Evolutionary conservation across 2,888 invertebrate species (phyloP), one percentile per base, ranked within the genome.

Genomic region (Clostera curtula): DNA sequence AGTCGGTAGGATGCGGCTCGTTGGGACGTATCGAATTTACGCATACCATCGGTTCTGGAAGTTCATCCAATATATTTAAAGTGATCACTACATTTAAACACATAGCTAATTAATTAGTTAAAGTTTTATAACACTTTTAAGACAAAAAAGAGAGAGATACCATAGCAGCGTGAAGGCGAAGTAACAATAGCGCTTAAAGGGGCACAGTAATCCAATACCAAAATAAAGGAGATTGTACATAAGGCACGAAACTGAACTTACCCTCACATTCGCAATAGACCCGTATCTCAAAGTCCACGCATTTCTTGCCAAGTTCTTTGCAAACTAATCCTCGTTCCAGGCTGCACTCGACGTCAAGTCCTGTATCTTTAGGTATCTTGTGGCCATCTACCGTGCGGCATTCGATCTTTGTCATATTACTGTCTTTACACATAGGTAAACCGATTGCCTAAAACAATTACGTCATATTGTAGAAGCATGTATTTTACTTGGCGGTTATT

Each of bases 261-360:
- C 68, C 64, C 30, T 51, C 61, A 29, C 83, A 83, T 26, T 75
- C 53, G 56, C 95, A 95, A 19, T 87, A 82, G 1, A 94, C 90
- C 14, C 92, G 85, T 24, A 95, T 89, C 72, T 96, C 95, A 57
- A 95, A 95, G 76, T 96, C 95, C 1, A 89, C 86, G 48, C 96
- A 96, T 1, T 68, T 51, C 3, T 47, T 47, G 4, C 51, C 52
- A 6, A 62, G 54, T 28, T 87, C 87, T 20, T 67, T 72, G 56
- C 95, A 95, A 3, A 88, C 67, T 0, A 95, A 75, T 0, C 95
- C 95, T 7, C 84, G 80, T 43, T 91, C 88, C 31, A 93, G 59
- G 43, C 89, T 90, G 59, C 96, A 96, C 45, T 90, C 89, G 0
- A 90, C 92, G 54, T 92, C 87, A 27, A 93, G 86, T 0, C 90